Conservation (phyloP, 2,113 vertebrate genomes). For the Nothocercus julius region DNA sequence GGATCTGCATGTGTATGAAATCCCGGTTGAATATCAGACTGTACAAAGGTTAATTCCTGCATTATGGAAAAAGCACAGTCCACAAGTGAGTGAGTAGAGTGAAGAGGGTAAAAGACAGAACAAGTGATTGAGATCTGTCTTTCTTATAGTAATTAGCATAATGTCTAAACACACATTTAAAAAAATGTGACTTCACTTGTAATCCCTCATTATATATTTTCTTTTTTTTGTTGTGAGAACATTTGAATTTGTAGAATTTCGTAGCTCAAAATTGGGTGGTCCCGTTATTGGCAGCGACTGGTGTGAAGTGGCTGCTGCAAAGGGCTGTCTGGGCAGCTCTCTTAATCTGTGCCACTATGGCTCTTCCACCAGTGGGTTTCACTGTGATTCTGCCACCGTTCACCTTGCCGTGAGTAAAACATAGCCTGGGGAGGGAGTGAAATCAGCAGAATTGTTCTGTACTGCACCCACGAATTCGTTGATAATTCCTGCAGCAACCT, state of each 20-base stretch:
- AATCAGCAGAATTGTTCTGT: accelerated
- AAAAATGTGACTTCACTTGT: no score
- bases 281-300: not conserved
- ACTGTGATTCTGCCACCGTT: not conserved
- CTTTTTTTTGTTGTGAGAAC: not conserved
- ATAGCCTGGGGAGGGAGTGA: not conserved
- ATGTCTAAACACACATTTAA: no score
- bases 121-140: not conserved
- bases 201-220: not conserved
- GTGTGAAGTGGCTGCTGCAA: not conserved
- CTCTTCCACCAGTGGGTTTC: not conserved
- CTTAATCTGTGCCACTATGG: not conserved
- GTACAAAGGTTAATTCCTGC: conserved; percentile 90
- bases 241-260: not conserved
- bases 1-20: conserved; percentile 88
- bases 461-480: accelerated
- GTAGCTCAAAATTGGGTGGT: not conserved
- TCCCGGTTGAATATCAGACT: conserved; percentile 92
- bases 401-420: accelerated
- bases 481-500: not conserved
- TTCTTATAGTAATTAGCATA: accelerated
- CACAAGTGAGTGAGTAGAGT: conserved; percentile 81
- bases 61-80: conserved; percentile 89
- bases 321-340: not conserved
- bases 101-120: not conserved